Evolutionary conservation across 2,888 invertebrate species (phyloP), one percentile per base, ranked within the genome.

Genomic region (Apeira syringaria): DNA sequence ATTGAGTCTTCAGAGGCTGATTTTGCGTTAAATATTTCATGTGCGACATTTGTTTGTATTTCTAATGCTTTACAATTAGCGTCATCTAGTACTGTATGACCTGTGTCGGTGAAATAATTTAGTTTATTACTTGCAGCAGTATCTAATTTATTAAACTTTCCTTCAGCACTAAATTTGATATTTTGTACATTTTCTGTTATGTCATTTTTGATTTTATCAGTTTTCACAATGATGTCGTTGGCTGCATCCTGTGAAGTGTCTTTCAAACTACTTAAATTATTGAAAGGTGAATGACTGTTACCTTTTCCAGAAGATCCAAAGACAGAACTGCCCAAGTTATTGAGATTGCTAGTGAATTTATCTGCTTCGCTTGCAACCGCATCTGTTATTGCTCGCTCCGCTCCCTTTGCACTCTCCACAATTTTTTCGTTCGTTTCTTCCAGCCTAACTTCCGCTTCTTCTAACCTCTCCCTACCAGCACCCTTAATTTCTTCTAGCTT

Each of bases 291-390:
- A 22, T 22, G 22, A 22, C 7, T 20, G 2, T 5, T 26, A 89
- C 90, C 90, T 86, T 88, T 89, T 40, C 88, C 88, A 55, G 87
- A 84, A 63, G 80, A 76, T 57, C 88, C 86, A 60, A 87, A 86
- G 30, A 88, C 81, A 2, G 85, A 81, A 61, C 77, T 87, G 53
- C 88, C 88, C 67, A 88, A 74, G 68, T 87, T 81, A 50, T 87
- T 88, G 43, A 89, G 71, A 61, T 66, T 85, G 69, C 75, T 87
- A 1, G 89, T 81, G 43, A 90, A 82, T 11, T 72, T 76, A 47
- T 90, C 88, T 1, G 83, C 71, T 58, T 87, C 89, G 13, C 64
- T 74, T 1, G 72, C 42, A n/a, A 74, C 69, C 2, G 74, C 61
- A 1, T 74, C 81, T 1, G 61, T 54, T 5, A 70, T 68, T 6